Percentiles rank a stretch among this genome's conserved stretches.
These are phyloP conservation scores for Poeciliopsis gracilis DNA, from an alignment of 2,797 vertebrate species.

Conservation along the genomic window DNA sequence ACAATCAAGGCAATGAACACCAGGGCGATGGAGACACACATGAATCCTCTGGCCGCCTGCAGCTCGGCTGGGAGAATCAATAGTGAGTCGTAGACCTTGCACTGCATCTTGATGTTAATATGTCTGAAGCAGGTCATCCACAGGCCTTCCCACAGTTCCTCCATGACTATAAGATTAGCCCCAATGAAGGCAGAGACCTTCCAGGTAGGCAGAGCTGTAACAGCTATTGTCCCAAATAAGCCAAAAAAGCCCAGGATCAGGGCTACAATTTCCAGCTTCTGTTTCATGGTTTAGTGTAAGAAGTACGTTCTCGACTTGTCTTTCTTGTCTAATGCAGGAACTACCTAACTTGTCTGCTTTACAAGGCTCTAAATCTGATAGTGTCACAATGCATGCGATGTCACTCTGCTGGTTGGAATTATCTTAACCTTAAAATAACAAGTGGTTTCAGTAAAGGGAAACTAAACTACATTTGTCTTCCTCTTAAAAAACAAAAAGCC, in stretches of 20 bases:
- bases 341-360: not conserved
- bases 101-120: constrained; percentile 85
- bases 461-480: not conserved
- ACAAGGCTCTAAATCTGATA: not conserved
- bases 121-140: constrained; percentile 90
- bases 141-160: constrained; percentile 87
- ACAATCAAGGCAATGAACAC: constrained; percentile 75
- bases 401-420: constrained; percentile 60
- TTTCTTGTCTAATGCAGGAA: not conserved
- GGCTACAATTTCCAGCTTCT: constrained; percentile 77
- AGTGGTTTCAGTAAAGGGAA: not conserved
- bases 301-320: not conserved
- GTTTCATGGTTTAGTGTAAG: constrained; percentile 54
- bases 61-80: constrained; percentile 82
- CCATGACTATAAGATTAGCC: constrained; percentile 87
- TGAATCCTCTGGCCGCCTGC: constrained; percentile 85
- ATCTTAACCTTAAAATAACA: constrained; percentile 1
- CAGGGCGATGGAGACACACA: constrained; percentile 80
- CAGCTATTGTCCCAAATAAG: constrained; percentile 77
- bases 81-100: constrained; percentile 87
- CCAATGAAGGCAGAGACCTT: constrained; percentile 88
- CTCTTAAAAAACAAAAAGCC: not conserved
- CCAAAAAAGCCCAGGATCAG: constrained; percentile 82
- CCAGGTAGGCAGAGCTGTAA: constrained; percentile 88
- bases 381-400: constrained; percentile 48